Evolutionary conservation across 1,140 invertebrate species (phyloP), one percentile per base, ranked within the genome.

Genomic region (Pseudomyrmex cubaensis): DNA sequence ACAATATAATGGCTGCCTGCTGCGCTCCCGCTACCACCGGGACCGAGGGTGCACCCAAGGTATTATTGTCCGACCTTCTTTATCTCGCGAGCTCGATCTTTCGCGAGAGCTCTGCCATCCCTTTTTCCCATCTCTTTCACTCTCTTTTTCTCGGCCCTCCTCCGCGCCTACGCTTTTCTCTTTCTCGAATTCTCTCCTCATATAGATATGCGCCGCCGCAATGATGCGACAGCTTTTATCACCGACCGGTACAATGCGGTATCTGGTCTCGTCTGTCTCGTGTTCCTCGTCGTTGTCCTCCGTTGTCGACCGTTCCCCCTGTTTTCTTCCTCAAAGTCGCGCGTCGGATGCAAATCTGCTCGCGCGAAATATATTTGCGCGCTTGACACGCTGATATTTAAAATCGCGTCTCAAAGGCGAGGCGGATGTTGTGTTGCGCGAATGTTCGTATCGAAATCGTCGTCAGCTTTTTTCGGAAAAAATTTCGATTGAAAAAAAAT

Each of bases 161-260:
- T 50, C 63, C n/a, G n/a, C 5, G 35, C 17, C 9, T 35, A 44
- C 63, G 69, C 74, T 84, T 57, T 54, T 64, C 80, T 82, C 50
- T 85, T 44, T 76, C 72, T 89, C 86, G 48, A 77, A 54, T 77
- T 89, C 69, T 86, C 64, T 67, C 67, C 83, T 0, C 0, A 69
- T 46, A 63, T 87, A 84, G 59, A 50, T 67, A 66, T 73, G 82
- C 74, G 74, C 57, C 72, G 62, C 62, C 82, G 73, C 87, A 82
- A 82, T 84, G 86, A 91, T 91, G 90, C 89, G 85, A 91, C 88
- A 87, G 82, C 90, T 88, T 91, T 91, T 89, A 91, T 90, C 89
- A 88, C 87, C 80, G 84, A 87, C 76, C 86, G 76, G 87, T 70
- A 91, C 89, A 91, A 91, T 91, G 70, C 83, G 46, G 44, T 35